Base-by-base conservation (phyloP, 2,888 invertebrate species). In the Cylindroiulus punctatus region DNA sequence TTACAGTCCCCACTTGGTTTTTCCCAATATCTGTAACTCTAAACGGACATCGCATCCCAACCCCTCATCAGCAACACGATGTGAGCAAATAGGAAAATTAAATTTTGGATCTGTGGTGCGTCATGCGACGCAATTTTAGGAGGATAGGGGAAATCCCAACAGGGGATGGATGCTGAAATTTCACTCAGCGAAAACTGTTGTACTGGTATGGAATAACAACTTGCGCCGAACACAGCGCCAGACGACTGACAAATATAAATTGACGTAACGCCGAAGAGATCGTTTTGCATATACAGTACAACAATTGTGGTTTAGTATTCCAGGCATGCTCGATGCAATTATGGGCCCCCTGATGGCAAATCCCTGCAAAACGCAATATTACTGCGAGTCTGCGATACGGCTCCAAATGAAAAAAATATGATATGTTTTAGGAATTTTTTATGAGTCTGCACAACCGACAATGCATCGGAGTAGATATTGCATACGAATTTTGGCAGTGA, bases 31-130 rank as follows among this genome's bases (percentile, higher is more conserved):
- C 57, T 65, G 22, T 22, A 22, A 2, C 57, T 65, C 22, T 30
- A 30, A 76, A 30, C 26, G 26, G 76, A 76, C 30, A 30, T 76
- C 30, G 76, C 76, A 30, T 76, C 76, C 22, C 76, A 76, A 22
- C 26, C 0, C 30, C 2, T n/a, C n/a, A 65, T 10, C 26, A 26
- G 10, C 30, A 76, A 30, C 14, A 30, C 30, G 26, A 14, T 2
- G 3, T 7, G 8, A 65, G 65, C 65, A 65, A 65, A 76, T 76
- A 30, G 76, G 76, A 76, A 76, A 76, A 76, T 76, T 76, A 76
- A 76, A 76, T 76, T 76, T 76, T 30, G 76, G 76, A 76, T 76
- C 30, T 76, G 30, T 76, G 76, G 76, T 76, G 76, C 76, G 76
- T 76, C 76, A 76, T 76, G 30, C 30, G 30, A 76, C 22, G 76